Conservation (phyloP, 1,140 invertebrate genomes). For the Leptoteleia sp. region DNA sequence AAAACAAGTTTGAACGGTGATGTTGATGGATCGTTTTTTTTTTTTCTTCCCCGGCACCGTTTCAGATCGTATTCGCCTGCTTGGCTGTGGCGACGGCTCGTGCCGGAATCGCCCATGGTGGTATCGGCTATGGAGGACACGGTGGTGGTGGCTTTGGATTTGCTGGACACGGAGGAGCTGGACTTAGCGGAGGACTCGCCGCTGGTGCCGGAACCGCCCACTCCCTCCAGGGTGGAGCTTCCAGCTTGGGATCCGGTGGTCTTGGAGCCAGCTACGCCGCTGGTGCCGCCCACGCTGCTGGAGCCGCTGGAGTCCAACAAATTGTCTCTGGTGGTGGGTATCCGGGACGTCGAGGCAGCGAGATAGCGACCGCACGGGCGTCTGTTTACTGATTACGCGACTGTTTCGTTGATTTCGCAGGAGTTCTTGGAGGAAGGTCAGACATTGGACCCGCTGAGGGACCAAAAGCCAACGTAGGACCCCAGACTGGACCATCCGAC, state of each 20-base stretch:
- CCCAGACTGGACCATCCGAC: slow-evolving; percentile 79
- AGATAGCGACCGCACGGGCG: too few species aligned
- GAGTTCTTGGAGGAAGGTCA: slow-evolving; percentile 79
- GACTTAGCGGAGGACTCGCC: slow-evolving; percentile 79
- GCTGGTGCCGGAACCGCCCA: slow-evolving; percentile 79
- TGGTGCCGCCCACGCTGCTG: slow-evolving; percentile 79
- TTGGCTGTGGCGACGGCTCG: slow-evolving; percentile 79
- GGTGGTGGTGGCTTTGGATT: slow-evolving; percentile 70
- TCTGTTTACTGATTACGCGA: neutral
- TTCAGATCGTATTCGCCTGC: slow-evolving; percentile 80
- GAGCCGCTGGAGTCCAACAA: slow-evolving; percentile 79
- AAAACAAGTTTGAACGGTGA: too few species aligned
- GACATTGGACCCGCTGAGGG: slow-evolving; percentile 81
- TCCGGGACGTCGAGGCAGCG: neutral
- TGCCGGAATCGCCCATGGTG: slow-evolving; percentile 78
- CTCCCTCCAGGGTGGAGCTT: slow-evolving; percentile 79
- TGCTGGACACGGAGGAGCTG: slow-evolving; percentile 73
- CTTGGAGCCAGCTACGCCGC: slow-evolving; percentile 80
- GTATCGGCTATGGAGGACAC: slow-evolving; percentile 70
- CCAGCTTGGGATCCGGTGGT: slow-evolving; percentile 80
- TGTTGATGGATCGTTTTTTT: too few species aligned
- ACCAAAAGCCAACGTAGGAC: slow-evolving; percentile 81
- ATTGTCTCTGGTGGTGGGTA: slow-evolving; percentile 79
- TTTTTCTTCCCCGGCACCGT: neutral
- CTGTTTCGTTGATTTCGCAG: slow-evolving; percentile 44